Base-by-base conservation (phyloP, 2,113 vertebrate genomes). In the Drymodes brunneopygia region DNA sequence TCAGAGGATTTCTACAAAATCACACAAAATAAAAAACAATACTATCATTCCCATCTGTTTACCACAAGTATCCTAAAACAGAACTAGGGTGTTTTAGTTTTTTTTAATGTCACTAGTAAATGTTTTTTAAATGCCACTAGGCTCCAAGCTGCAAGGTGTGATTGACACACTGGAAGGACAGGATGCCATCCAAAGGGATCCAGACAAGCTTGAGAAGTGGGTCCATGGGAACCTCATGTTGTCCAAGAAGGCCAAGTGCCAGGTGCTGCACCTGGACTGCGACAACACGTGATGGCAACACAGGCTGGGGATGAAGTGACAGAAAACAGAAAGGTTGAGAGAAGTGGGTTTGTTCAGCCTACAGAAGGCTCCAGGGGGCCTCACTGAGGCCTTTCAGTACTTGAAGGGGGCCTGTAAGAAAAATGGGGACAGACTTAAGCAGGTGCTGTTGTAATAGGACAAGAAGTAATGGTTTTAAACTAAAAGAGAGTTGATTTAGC, bases 161-260 rank as follows among this genome's bases (percentile, higher is more conserved):
- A 51, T 0, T 8, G 45, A n/a, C 28, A 25, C 0, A 0, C 23
- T 17, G 29, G 53, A 74, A 67, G 28, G 38, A 25, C 7, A 2
- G 16, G 38, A 74, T 31, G 24, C 19, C 61, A 60, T 25, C 20
- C 20, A 53, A 17, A 38, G 16, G 51, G 45, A 29, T 11, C 15
- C 14, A 19, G 36, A 65, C 7, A 36, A 36, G 18, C 22, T 36
- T 0, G 0, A 44, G 10, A 36, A 36, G 60, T 4, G 51, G 10
- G 18, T 12, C 36, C 44, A 11, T 4, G 27, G 47, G 33, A 65
- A 73, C 10, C 10, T 45, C 33, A 24, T 5, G 19, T 0, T 0
- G 8, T 8, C 17, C 60, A 51, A 19, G 36, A 58, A 62, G 9
- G 20, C 6, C 74, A 40, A 12, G 4, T 10, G 8, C 73, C 27